These are phyloP conservation scores for Galagoides demidoff DNA, from an alignment of 2,797 vertebrate species.

Conservation along the genomic window DNA sequence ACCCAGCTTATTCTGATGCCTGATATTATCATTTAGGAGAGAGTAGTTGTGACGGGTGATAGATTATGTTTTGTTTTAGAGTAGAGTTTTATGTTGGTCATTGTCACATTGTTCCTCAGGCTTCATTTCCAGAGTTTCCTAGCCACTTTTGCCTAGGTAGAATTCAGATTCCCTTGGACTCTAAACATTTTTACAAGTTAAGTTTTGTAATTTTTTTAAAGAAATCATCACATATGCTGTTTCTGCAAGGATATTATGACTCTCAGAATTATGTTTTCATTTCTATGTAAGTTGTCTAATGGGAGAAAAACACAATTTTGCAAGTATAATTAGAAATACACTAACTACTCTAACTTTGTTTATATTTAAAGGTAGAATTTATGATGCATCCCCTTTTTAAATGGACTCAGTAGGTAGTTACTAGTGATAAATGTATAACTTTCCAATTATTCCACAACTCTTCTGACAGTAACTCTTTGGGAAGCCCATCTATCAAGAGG, in stretches of 20 bases:
- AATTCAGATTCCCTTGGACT: not conserved
- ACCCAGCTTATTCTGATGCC: not conserved
- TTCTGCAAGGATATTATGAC: not conserved
- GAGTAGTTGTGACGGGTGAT: not conserved
- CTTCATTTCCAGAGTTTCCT: not conserved
- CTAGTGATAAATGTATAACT: not conserved
- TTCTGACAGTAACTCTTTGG: not conserved
- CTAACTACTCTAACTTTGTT: not conserved
- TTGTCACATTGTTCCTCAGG: not conserved
- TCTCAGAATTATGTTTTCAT: not conserved
- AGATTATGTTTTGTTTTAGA: not conserved
- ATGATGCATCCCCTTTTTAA: not conserved
- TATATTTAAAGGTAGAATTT: not conserved
- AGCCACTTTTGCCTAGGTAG: not conserved
- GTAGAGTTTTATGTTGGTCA: not conserved
- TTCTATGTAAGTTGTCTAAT: not conserved
- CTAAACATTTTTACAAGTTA: not conserved
- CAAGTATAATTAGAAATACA: not conserved
- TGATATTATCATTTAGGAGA: not conserved
- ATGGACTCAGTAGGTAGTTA: not conserved
- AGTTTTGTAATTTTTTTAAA: not conserved
- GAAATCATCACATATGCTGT: not conserved
- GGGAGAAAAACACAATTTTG: not conserved
- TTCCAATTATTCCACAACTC: not conserved
- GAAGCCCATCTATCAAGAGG: not conserved